Evolutionary conservation across 2,888 invertebrate genomes (phyloP).

Genomic region (Eupeodes luniger): DNA sequence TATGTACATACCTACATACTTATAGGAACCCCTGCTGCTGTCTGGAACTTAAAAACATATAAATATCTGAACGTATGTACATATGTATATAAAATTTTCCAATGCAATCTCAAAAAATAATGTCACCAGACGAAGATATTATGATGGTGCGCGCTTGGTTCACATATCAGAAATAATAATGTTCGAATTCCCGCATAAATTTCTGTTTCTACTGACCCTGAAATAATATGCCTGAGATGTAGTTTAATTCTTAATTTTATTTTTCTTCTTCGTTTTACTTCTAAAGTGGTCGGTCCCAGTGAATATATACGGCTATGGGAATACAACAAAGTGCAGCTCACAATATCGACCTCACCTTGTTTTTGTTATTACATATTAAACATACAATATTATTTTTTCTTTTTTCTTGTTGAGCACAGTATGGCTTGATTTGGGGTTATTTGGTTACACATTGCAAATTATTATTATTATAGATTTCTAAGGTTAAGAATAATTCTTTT

Average conservation of each 20-base stretch:
- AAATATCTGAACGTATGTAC: too few species aligned
- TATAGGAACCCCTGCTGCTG: slow-evolving; percentile 3
- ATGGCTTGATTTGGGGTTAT: slow-evolving; percentile 62
- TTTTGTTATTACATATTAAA: slow-evolving; percentile 4
- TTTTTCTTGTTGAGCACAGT: slow-evolving; percentile 30
- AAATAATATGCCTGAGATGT: slow-evolving; percentile 50
- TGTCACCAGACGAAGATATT: slow-evolving; percentile 10
- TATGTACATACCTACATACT: too few species aligned
- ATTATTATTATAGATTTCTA: slow-evolving; percentile 45
- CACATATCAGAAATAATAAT: slow-evolving; percentile 5
- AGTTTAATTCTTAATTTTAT: background rate
- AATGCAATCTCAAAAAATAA: slow-evolving; percentile 28
- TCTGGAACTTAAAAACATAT: background rate
- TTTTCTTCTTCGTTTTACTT: background rate
- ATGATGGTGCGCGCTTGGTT: slow-evolving; percentile 21
- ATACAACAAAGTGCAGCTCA: slow-evolving; percentile 63
- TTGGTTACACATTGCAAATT: slow-evolving; percentile 21
- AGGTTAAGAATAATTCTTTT: slow-evolving; percentile 14
- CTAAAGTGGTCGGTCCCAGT: slow-evolving; percentile 34
- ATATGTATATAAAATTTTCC: background rate
- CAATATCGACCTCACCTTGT: slow-evolving; percentile 53
- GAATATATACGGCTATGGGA: slow-evolving; percentile 49
- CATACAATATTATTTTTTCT: slow-evolving; percentile 1
- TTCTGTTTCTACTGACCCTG: slow-evolving; percentile 66
- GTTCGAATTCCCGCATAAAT: slow-evolving; percentile 45